Conservation (phyloP, 2,113 vertebrate species). For the Todiramphus chloris region DNA sequence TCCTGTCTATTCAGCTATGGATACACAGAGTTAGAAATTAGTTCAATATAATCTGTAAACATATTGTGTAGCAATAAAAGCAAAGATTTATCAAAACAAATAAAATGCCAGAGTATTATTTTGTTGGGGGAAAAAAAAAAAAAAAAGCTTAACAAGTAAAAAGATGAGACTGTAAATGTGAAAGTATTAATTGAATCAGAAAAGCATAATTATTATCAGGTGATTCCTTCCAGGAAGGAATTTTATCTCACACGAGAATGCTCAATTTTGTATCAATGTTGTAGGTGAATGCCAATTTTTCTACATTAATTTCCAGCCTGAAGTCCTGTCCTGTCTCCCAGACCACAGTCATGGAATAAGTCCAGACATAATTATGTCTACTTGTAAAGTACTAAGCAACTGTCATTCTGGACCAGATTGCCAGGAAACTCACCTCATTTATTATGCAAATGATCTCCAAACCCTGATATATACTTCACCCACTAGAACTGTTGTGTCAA, state of each 20-base stretch:
- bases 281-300: background rate
- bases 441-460: background rate
- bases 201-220: background rate
- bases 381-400: background rate
- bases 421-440: background rate
- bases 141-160: background rate
- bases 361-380: background rate
- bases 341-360: background rate
- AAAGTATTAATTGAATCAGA: background rate
- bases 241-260: background rate
- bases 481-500: background rate
- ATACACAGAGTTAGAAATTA: background rate
- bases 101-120: background rate
- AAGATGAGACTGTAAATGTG: background rate
- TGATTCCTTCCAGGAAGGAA: background rate
- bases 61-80: background rate
- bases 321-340: background rate
- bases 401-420: background rate
- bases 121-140: background rate
- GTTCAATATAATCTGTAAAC: background rate
- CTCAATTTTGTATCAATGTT: background rate
- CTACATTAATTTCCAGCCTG: background rate
- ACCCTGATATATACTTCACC: background rate
- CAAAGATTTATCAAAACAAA: background rate
- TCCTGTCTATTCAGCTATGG: background rate